Conservation (phyloP, 2,113 vertebrate species). For the Sakesphorus luctuosus region DNA sequence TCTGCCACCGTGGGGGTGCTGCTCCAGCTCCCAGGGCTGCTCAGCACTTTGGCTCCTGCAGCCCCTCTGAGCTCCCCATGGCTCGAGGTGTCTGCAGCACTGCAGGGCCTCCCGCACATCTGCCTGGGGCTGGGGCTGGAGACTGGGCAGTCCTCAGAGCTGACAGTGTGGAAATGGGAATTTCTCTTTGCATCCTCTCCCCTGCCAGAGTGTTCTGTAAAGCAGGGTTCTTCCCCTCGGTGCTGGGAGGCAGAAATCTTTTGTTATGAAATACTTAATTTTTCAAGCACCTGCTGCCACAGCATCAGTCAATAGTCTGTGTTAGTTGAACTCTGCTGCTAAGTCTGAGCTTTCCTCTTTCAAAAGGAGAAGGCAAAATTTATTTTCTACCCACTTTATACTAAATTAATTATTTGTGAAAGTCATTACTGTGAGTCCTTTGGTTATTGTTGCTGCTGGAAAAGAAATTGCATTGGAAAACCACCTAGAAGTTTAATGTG, state of each 20-base stretch:
- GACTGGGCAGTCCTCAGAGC: not conserved
- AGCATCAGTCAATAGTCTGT: not conserved
- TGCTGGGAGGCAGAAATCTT: not conserved
- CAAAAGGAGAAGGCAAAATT: not conserved
- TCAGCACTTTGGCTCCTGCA: not conserved
- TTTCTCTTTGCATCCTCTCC: not conserved
- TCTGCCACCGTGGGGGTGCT: fast-evolving
- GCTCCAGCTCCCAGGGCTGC: fast-evolving
- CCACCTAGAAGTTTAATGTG: not conserved
- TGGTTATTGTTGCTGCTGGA: not conserved
- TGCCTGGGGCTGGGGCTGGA: not conserved
- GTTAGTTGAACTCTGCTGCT: not conserved
- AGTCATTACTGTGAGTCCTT: not conserved
- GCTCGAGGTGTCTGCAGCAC: not conserved
- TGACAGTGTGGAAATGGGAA: not conserved
- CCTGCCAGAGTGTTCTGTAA: not conserved
- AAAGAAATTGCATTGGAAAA: not conserved
- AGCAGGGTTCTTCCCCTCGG: not conserved
- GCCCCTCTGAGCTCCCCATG: fast-evolving
- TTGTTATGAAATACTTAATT: not conserved
- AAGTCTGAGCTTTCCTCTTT: not conserved
- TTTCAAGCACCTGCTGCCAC: not conserved
- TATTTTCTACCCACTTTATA: not conserved
- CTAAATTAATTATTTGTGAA: not conserved
- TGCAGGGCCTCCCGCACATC: not conserved